Evolutionary conservation across 2,797 vertebrate species (phyloP).

Genomic region (Semotilus atromaculatus): DNA sequence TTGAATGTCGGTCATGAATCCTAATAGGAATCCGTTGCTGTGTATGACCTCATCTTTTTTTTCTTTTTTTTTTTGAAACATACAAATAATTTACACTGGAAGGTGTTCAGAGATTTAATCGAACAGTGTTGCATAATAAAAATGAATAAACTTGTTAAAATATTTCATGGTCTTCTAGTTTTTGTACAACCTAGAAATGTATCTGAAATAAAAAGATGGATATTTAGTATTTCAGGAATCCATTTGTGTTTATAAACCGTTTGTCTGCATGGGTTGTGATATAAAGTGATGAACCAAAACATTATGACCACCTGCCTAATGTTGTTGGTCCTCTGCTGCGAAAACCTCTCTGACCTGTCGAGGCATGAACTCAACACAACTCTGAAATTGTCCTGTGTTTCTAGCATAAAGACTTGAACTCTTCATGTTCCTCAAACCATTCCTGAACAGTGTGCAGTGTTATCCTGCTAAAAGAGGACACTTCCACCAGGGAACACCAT

Average conservation of each 20-base stretch:
- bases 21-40: constrained; percentile 68
- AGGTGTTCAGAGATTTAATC: constrained; percentile 73
- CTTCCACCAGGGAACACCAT: too few relatives aligned
- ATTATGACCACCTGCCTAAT: too few relatives aligned
- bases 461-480: too few relatives aligned
- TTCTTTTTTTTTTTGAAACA: constrained; percentile 66
- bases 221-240: background rate
- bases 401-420: too few relatives aligned
- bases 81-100: constrained; percentile 80
- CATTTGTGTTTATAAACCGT: background rate
- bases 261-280: background rate
- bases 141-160: constrained; percentile 58
- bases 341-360: too few relatives aligned
- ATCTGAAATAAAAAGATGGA: background rate
- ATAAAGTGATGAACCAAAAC: background rate
- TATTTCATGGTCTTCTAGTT: background rate
- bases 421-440: too few relatives aligned
- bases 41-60: constrained; percentile 37
- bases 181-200: background rate
- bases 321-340: too few relatives aligned
- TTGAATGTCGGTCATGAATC: constrained; percentile 71
- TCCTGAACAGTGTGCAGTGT: too few relatives aligned
- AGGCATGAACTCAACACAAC: too few relatives aligned
- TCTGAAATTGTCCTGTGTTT: too few relatives aligned
- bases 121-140: constrained; percentile 85